Conservation (phyloP, 2,888 invertebrate species). For the Torymus tubicola region DNA sequence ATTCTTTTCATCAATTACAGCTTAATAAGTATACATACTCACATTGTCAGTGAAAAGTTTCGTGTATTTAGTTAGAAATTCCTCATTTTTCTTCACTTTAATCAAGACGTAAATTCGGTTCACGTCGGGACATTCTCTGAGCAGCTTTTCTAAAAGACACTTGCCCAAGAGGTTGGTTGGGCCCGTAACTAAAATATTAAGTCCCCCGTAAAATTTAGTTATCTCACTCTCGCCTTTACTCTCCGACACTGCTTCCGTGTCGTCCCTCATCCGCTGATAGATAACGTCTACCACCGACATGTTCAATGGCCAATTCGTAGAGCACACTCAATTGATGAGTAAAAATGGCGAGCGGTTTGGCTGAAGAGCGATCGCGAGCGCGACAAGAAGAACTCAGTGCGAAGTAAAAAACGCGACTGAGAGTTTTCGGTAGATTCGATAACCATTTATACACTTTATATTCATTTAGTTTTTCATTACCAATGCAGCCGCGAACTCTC, state of each 20-base stretch:
- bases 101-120: conserved; percentile 60
- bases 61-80: conserved; percentile 55
- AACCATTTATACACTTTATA: not conserved
- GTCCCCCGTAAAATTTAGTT: conserved; percentile 57
- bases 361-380: not conserved
- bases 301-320: not conserved
- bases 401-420: conserved; percentile 11
- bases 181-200: conserved; percentile 60
- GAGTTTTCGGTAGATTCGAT: not conserved
- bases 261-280: conserved; percentile 46
- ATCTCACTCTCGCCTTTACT: conserved; percentile 59
- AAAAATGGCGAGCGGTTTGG: not conserved
- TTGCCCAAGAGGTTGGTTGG: conserved; percentile 61
- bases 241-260: conserved; percentile 27
- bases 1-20: no score
- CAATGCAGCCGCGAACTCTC: not conserved
- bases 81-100: conserved; percentile 53
- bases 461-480: not conserved
- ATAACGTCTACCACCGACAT: conserved; percentile 42
- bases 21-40: conserved; percentile 35
- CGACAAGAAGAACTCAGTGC: not conserved
- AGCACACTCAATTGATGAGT: not conserved
- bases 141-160: conserved; percentile 61
- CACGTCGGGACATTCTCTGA: conserved; percentile 60
- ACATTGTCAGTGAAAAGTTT: conserved; percentile 58